Conservation (phyloP, 2,113 vertebrate genomes). For the Tamias sibiricus region DNA sequence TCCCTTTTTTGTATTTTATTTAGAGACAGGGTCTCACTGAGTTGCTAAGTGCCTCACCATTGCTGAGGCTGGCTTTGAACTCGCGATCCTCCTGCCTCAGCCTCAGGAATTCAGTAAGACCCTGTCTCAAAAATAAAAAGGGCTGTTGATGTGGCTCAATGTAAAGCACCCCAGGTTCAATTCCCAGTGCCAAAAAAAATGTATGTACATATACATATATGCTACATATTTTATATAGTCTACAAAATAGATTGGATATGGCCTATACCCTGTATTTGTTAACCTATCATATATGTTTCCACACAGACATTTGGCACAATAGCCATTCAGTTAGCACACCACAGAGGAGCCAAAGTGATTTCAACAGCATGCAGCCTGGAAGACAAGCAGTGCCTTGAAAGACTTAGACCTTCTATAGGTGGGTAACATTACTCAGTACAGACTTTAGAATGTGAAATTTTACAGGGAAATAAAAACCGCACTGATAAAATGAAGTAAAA, state of each 20-base stretch:
- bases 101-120: too few species aligned
- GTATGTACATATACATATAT: too few species aligned
- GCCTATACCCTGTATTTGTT: background rate
- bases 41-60: too few species aligned
- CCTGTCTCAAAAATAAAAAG: too few species aligned
- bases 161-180: too few species aligned
- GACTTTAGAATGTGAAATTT: background rate
- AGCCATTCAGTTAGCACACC: constrained; percentile 94
- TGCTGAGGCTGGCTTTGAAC: too few species aligned
- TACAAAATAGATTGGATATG: background rate
- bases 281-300: background rate
- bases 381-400: constrained; percentile 93
- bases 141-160: too few species aligned
- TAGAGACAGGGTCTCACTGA: too few species aligned
- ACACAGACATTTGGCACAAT: constrained; percentile 93
- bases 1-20: too few species aligned
- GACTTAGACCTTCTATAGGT: constrained; percentile 92
- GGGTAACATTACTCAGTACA: constrained; percentile 64
- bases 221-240: background rate
- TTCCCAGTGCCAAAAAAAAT: too few species aligned
- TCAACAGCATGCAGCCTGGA: constrained; percentile 90
- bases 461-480: background rate
- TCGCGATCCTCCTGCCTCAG: too few species aligned
- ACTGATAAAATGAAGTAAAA: background rate
- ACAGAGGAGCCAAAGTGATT: constrained; percentile 95